Percentiles rank a stretch among this genome's conserved stretches.
These are phyloP conservation scores for Oxytorus armatus DNA, from an alignment of 2,888 invertebrate genomes.

Conservation along the genomic window DNA sequence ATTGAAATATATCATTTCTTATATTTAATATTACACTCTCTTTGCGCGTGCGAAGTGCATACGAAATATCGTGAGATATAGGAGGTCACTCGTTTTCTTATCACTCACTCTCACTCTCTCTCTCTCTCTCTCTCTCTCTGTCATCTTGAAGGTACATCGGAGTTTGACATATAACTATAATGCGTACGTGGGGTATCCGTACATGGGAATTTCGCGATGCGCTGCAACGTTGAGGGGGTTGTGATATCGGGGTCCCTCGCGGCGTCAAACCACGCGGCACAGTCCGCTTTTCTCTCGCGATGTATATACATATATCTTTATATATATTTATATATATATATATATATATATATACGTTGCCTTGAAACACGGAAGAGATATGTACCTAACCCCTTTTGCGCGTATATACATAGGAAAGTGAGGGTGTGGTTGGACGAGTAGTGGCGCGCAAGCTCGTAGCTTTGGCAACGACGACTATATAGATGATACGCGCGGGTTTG, in stretches of 20 bases:
- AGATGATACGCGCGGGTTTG: conserved; percentile 24
- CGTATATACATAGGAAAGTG: conserved; percentile 17
- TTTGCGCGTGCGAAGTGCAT: conserved; percentile 54
- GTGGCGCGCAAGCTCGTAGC: conserved; percentile 44
- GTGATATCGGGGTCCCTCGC: conserved; percentile 8
- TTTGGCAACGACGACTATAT: conserved; percentile 24
- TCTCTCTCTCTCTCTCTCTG: conserved; percentile 16
- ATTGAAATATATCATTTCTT: conserved; percentile 78
- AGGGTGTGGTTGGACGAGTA: conserved; percentile 47
- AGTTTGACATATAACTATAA: conserved; percentile 29
- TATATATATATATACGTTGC: background rate
- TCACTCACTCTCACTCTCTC: conserved; percentile 38
- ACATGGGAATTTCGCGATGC: background rate
- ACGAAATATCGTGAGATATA: background rate
- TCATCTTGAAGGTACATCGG: conserved; percentile 11
- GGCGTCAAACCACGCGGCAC: conserved; percentile 19
- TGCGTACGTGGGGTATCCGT: conserved; percentile 21
- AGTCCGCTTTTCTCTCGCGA: conserved; percentile 20
- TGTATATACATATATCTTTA: background rate
- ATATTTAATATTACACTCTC: conserved; percentile 78
- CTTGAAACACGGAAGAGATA: background rate
- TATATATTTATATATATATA: background rate
- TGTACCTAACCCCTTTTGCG: background rate
- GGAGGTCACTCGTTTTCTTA: conserved; percentile 26
- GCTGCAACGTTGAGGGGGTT: background rate